Evolutionary conservation across 2,888 invertebrate species (phyloP).

Genomic region (Byasa hedistus): DNA sequence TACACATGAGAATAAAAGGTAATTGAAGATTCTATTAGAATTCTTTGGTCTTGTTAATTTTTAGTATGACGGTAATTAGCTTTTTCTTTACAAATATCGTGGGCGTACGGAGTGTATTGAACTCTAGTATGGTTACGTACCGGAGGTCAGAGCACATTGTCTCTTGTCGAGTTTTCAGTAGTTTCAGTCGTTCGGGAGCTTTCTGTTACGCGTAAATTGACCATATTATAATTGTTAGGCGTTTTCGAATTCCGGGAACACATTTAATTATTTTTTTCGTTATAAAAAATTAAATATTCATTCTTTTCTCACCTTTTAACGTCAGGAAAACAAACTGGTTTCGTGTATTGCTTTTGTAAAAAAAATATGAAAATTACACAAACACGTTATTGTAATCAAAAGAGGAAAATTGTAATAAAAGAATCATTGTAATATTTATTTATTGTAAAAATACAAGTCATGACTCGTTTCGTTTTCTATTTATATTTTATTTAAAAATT

Average conservation of each 20-base stretch:
- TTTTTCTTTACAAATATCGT: constrained; percentile 15
- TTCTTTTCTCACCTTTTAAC: too few relatives aligned
- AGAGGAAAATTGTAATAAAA: too few relatives aligned
- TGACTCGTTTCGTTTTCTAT: too few relatives aligned
- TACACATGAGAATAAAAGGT: constrained; percentile 12
- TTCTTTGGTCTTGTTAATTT: constrained; percentile 8
- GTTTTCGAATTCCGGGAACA: background rate
- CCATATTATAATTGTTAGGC: background rate
- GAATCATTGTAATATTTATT: too few relatives aligned
- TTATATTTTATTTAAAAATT: too few relatives aligned
- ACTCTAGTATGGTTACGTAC: constrained; percentile 47
- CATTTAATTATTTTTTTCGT: background rate
- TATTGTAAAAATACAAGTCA: too few relatives aligned
- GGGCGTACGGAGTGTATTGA: constrained; percentile 44
- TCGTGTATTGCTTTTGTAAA: too few relatives aligned
- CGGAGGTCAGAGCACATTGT: constrained; percentile 41
- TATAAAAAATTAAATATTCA: too few relatives aligned
- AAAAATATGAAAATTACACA: too few relatives aligned
- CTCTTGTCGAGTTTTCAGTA: constrained; percentile 40
- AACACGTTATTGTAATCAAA: too few relatives aligned
- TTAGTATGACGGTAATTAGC: constrained; percentile 17
- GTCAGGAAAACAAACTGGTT: too few relatives aligned
- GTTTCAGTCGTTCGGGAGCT: constrained; percentile 34
- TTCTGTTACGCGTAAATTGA: background rate
- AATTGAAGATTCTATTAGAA: constrained; percentile 7